These are phyloP conservation scores for Vicugna pacos DNA, from an alignment of 2,113 vertebrate species.

Conservation along the genomic window DNA sequence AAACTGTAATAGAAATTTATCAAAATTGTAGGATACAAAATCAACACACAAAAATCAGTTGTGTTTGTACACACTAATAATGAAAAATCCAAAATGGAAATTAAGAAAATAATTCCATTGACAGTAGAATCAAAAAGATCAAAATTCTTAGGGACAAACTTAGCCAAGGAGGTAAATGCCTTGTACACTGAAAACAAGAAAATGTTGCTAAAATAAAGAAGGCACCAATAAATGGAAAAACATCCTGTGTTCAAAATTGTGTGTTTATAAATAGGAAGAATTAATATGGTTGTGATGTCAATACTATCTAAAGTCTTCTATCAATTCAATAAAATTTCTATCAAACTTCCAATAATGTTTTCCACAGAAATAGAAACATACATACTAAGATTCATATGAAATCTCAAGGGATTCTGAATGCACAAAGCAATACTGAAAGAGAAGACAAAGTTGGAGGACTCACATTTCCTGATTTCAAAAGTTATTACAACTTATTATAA, in stretches of 20 bases:
- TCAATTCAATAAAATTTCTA: neutral
- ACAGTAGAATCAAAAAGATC: neutral
- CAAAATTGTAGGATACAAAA: neutral
- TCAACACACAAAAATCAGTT: neutral
- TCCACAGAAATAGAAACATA: neutral
- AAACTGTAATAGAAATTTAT: neutral
- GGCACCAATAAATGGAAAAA: neutral
- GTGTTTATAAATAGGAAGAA: neutral
- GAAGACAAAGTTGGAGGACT: neutral
- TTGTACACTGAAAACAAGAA: neutral
- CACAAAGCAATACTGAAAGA: too few species aligned
- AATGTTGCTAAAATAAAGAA: neutral
- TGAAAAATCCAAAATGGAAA: neutral
- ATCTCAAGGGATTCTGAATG: neutral
- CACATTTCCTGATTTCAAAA: neutral
- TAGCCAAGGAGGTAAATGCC: neutral
- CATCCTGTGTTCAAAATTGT: neutral
- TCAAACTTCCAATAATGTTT: neutral
- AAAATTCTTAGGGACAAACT: neutral
- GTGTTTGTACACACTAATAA: neutral
- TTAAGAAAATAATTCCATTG: neutral
- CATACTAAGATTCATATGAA: neutral
- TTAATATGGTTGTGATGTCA: neutral
- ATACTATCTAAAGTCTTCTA: neutral
- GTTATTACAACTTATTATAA: neutral